Evolutionary conservation across 2,113 vertebrate species (phyloP), one percentile per base, ranked within the genome.

Genomic region (Pygoscelis adeliae): DNA sequence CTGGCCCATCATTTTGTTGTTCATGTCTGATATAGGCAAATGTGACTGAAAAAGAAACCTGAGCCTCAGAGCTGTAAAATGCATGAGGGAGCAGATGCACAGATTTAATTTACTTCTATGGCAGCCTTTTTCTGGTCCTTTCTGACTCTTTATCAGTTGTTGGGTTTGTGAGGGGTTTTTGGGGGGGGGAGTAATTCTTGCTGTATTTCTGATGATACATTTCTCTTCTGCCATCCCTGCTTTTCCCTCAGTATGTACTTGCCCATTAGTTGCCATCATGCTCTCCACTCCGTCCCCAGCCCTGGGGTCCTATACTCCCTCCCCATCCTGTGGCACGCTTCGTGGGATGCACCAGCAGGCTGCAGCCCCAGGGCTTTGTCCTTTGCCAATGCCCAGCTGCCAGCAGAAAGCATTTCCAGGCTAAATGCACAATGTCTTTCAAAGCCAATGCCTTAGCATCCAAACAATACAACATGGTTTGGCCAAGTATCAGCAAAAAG

Each of bases 291-390:
- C 4, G 0, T 12, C 27, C 13, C 50, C 76, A 82, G 40, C 59
- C 16, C 23, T 40, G 44, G 38, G 23, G 20, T 58, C 49, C 76
- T 63, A 11, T 32, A 21, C 18, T 44, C 50, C 36, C 13, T 53
- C 18, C 32, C 32, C 0, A 0, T 17, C 23, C 38, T 55, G 34
- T 40, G 27, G 25, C 85, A 72, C 30, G 8, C 46, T n/a, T 38
- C 1, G 1, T 42, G 44, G 70, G 32, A 66, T 20, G 6, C 30
- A 30, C 32, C 42, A 65, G 49, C 50, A 53, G 22, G 32, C 63
- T 38, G 34, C 1, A 0, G 19, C 23, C 42, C 65, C 38, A 36
- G 25, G 32, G 42, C 36, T 73, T 11, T 2, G 0, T 19, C 26
- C 16, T 59, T 53, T n/a, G 74, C 49, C 40, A 65, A 17, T 4